Conservation (phyloP, 2,888 invertebrate genomes). For the Pyralis farinalis region DNA sequence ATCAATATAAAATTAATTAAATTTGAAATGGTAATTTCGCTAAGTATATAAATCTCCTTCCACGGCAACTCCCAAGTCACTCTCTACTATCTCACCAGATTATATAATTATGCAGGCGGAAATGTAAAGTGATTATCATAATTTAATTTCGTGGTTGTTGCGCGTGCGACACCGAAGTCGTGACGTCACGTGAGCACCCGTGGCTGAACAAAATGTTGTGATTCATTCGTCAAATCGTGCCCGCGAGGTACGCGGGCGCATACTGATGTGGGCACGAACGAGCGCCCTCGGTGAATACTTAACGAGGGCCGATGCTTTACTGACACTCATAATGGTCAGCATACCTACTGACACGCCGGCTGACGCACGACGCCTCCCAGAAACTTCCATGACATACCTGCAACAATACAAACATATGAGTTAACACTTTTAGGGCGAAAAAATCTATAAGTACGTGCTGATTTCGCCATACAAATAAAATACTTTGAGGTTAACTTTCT, state of each 20-base stretch:
- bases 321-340: slow-evolving; percentile 43
- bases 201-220: slow-evolving; percentile 45
- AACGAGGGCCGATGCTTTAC: slow-evolving; percentile 52
- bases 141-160: slow-evolving; percentile 56
- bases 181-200: slow-evolving; percentile 69
- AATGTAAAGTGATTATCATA: slow-evolving; percentile 54
- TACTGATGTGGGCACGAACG: slow-evolving; percentile 58
- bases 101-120: slow-evolving; percentile 57
- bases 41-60: too few species aligned
- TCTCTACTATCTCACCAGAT: too few species aligned
- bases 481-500: too few species aligned
- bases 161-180: slow-evolving; percentile 70
- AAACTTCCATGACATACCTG: slow-evolving; percentile 27
- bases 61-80: too few species aligned
- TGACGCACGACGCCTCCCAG: slow-evolving; percentile 29
- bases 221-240: slow-evolving; percentile 70
- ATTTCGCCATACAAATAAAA: too few species aligned
- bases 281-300: slow-evolving; percentile 50
- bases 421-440: background rate
- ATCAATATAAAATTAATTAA: too few species aligned
- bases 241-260: slow-evolving; percentile 68
- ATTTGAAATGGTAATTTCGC: too few species aligned
- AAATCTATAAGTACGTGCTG: too few species aligned
- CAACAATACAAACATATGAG: slow-evolving; percentile 12
- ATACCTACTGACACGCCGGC: slow-evolving; percentile 30